A percentile compares a stretch with the other conserved stretches of the same genome.
Evolutionary conservation across 1,140 invertebrate species (phyloP).

Genomic region (Drosophila virilis): DNA sequence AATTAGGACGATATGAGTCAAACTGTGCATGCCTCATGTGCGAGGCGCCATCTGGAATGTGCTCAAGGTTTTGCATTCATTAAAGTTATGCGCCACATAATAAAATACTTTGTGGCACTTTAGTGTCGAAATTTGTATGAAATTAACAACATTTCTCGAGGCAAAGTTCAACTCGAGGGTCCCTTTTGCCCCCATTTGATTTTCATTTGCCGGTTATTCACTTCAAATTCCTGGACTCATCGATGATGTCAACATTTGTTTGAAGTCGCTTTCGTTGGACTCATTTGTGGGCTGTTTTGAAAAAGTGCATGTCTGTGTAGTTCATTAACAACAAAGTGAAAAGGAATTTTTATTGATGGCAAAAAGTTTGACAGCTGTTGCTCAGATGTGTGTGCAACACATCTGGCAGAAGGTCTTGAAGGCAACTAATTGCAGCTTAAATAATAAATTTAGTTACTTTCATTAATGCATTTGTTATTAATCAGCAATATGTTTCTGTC

Average conservation of each 20-base stretch:
- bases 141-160: not conserved
- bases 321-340: constrained; percentile 12
- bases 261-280: constrained; percentile 34
- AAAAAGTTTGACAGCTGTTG: too few relatives aligned
- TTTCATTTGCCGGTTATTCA: constrained; percentile 25
- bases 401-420: constrained; percentile 2
- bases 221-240: constrained; percentile 2
- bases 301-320: constrained; percentile 9
- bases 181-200: constrained; percentile 53
- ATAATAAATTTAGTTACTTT: constrained; percentile 6
- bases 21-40: constrained; percentile 10
- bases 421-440: not conserved
- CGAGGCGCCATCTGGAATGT: constrained; percentile 44
- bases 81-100: constrained; percentile 3
- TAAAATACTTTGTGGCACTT: constrained; percentile 15
- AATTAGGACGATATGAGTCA: constrained; percentile 72
- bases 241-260: constrained; percentile 42
- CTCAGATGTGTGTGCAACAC: not conserved
- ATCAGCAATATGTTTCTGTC: constrained; percentile 34
- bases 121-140: not conserved
- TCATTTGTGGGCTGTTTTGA: constrained; percentile 13
- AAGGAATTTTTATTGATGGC: too few relatives aligned
- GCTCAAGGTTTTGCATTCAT: constrained; percentile 18
- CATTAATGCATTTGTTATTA: constrained; percentile 39
- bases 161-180: not conserved